Conservation (phyloP, 2,113 vertebrate species). For the Leucopsar rothschildi region DNA sequence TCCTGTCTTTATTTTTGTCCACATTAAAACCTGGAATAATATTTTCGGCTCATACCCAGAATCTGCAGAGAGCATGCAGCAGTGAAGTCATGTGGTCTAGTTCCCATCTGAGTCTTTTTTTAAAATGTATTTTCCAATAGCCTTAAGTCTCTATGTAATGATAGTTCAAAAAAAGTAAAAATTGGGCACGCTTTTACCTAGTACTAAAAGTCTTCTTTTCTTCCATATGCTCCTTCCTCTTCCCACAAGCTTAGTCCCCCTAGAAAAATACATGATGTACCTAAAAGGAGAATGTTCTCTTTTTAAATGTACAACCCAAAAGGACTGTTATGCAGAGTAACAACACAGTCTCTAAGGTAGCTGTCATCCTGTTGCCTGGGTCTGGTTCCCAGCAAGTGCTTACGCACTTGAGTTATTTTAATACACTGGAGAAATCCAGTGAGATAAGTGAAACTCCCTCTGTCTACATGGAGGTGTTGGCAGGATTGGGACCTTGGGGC, state of each 20-base stretch:
- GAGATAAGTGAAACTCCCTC: neutral
- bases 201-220: neutral
- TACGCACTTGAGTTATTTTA: neutral
- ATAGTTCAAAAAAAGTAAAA: neutral
- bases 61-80: neutral
- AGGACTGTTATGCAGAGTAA: neutral
- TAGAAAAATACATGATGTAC: neutral
- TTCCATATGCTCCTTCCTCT: neutral
- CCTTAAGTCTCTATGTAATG: neutral
- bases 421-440: neutral
- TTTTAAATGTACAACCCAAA: neutral
- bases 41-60: neutral
- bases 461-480: neutral
- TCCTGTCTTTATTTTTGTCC: neutral
- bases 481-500: neutral
- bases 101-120: neutral
- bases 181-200: neutral
- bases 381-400: neutral
- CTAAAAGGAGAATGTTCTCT: slow-evolving; percentile 20
- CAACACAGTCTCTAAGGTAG: neutral
- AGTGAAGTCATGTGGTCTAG: neutral
- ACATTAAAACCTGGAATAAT: neutral
- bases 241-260: neutral
- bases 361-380: accelerated
- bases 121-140: neutral